Conservation (phyloP, 2,797 vertebrate genomes). For the Mergus octosetaceus region DNA sequence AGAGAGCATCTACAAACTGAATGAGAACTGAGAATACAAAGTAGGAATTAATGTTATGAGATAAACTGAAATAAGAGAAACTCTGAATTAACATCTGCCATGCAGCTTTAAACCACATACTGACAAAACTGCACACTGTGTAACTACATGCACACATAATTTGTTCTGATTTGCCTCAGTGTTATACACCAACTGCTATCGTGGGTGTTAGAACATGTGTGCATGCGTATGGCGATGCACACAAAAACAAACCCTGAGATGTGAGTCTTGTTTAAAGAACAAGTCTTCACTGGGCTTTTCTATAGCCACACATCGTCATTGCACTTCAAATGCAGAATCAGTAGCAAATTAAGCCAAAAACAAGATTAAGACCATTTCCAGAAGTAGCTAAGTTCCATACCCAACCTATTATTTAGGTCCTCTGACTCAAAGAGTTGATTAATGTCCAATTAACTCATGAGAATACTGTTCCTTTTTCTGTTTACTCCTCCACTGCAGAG, state of each 20-base stretch:
- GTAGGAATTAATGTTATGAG: background rate
- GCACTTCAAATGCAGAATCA: background rate
- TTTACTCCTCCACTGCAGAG: background rate
- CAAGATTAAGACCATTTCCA: background rate
- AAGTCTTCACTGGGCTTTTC: background rate
- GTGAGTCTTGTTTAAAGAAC: background rate
- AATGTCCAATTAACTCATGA: background rate
- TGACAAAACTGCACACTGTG: background rate
- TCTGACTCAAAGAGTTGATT: background rate
- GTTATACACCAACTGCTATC: background rate
- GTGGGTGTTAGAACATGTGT: background rate
- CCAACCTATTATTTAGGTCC: background rate
- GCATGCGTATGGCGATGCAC: background rate
- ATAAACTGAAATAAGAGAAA: background rate
- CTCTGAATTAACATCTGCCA: background rate
- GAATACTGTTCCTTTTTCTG: background rate
- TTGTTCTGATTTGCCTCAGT: background rate
- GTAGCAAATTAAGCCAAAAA: background rate
- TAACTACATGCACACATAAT: background rate
- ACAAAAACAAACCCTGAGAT: rapidly evolving
- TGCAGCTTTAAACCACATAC: background rate
- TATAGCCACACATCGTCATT: background rate
- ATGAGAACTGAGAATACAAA: background rate
- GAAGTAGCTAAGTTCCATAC: background rate
- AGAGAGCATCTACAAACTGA: background rate